These are phyloP conservation scores for Osmoderma eremita DNA, from an alignment of 2,888 invertebrate genomes.

Conservation along the genomic window DNA sequence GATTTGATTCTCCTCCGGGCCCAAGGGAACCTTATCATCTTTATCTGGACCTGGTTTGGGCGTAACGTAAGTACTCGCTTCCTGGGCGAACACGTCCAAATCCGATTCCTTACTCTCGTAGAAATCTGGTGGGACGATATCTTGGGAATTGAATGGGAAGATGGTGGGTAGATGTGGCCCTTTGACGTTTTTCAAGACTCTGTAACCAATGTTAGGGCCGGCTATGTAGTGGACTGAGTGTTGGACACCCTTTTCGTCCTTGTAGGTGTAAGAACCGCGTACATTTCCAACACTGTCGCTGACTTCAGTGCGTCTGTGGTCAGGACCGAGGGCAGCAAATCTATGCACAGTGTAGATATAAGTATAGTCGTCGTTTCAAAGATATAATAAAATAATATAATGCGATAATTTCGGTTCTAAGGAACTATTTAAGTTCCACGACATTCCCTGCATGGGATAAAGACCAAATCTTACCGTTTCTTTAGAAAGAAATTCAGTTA, in stretches of 20 bases:
- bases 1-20: slow-evolving; percentile 35
- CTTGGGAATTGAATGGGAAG: slow-evolving; percentile 67
- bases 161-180: slow-evolving; percentile 73
- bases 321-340: slow-evolving; percentile 80
- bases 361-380: neutral
- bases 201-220: slow-evolving; percentile 81
- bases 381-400: too few species aligned
- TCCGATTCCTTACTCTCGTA: slow-evolving; percentile 53
- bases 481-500: too few species aligned
- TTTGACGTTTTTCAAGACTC: slow-evolving; percentile 76
- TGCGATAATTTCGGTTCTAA: too few species aligned
- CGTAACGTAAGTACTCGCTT: slow-evolving; percentile 65
- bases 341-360: slow-evolving; percentile 64
- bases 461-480: too few species aligned
- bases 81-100: slow-evolving; percentile 62
- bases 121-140: slow-evolving; percentile 64
- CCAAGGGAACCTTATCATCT: slow-evolving; percentile 22
- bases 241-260: slow-evolving; percentile 82
- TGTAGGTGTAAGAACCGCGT: slow-evolving; percentile 79
- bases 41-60: slow-evolving; percentile 38
- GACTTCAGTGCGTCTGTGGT: slow-evolving; percentile 78
- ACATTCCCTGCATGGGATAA: too few species aligned
- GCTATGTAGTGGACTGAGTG: slow-evolving; percentile 82
- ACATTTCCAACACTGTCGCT: slow-evolving; percentile 78
- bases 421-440: too few species aligned